A percentile compares a stretch with the other conserved stretches of the same genome.
These are phyloP conservation scores for Norana najaformis DNA, from an alignment of 2,888 invertebrate species.

Conservation along the genomic window DNA sequence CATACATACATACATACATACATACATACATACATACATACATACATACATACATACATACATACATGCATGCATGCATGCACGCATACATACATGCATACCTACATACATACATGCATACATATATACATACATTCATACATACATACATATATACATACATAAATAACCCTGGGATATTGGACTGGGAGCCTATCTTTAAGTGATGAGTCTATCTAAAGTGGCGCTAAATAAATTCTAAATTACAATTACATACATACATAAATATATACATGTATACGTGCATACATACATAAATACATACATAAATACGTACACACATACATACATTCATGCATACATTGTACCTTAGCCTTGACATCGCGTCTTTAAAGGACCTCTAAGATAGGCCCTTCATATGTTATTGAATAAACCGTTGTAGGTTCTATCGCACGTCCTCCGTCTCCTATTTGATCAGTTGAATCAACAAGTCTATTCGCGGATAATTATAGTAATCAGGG, in stretches of 20 bases:
- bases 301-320: slow-evolving; percentile 2
- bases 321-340: not conserved
- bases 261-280: slow-evolving; percentile 2
- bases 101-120: not conserved
- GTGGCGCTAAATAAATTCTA: no score
- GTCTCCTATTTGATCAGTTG: not conserved
- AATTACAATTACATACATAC: not conserved
- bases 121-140: no score
- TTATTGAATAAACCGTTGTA: not conserved
- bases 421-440: not conserved
- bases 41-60: slow-evolving; percentile 26
- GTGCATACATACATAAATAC: slow-evolving; percentile 4
- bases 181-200: no score
- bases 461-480: not conserved
- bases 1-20: slow-evolving; percentile 26
- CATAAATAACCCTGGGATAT: no score
- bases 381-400: not conserved
- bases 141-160: slow-evolving; percentile 13
- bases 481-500: not conserved
- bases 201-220: no score
- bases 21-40: slow-evolving; percentile 30
- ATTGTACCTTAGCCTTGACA: no score
- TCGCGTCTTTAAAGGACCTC: not conserved
- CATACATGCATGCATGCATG: not conserved
- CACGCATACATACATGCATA: not conserved